Base-by-base conservation (phyloP, 1,140 invertebrate species). In the Latrodectus geometricus region DNA sequence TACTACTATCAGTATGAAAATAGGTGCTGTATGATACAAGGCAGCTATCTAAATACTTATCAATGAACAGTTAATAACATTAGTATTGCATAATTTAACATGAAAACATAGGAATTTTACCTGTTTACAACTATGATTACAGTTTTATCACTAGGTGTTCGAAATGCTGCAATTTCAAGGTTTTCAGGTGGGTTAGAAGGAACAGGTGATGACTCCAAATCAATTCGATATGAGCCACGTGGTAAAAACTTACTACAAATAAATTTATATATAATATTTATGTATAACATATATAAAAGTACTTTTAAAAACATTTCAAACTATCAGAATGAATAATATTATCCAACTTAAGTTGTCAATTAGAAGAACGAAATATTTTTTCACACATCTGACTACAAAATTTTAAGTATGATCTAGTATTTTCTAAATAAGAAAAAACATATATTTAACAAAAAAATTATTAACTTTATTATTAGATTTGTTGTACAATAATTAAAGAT, bases 211-310 rank as follows among this genome's bases (percentile, higher is more conserved):
- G 12, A n/a, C 84, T 86, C 49, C 4, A 89, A 74, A 11, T 89
- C 86, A 52, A 91, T 89, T 88, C 90, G 88, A 69, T 86, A 78
- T 7, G 95, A 95, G 69, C 92, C 93, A 86, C 92, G 92, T 0
- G 93, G 92, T 20, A 97, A 91, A 89, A 96, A 96, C 92, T 95
- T 96, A 61, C 95, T 95, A 88, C 20, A 89, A 86, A 69, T 68
- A 74, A 88, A 68, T 21, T 74, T 74, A 68, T 9, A 80, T 9
- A 48, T 21, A 52, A n/a, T 73, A 35, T 35, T 3, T 35, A 35
- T 35, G 35, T 35, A n/a, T n/a, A 35, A 35, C 35, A 35, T 5
- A 35, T 35, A 35, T 35, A 35, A 35, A 35, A 35, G 1, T 35
- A 35, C 35, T 35, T 3, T 3, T 35, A 35, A 17, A 14, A 9